Conservation (phyloP, 37 sponge, comb jelly and placozoan species). For the Cliona cf. orientalis region DNA sequence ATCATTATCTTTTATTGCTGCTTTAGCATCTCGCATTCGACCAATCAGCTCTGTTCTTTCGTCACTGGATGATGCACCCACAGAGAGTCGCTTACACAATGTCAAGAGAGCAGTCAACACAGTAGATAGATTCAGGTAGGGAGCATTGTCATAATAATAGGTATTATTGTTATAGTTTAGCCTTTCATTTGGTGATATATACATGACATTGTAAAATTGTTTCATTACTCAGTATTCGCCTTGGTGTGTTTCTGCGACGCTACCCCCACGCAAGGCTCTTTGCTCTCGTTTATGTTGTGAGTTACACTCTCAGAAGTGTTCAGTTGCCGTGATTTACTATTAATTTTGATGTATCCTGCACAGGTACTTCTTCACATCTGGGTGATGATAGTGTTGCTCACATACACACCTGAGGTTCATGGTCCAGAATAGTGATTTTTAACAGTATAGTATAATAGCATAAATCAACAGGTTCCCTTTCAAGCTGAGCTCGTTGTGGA, state of each 20-base stretch:
- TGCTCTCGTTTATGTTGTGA: constrained; percentile 79
- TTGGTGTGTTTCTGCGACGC: constrained; percentile 78
- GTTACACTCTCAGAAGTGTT: too few species aligned
- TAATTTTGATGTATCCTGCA: not conserved
- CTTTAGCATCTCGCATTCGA: too few species aligned
- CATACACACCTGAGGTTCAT: constrained; percentile 92
- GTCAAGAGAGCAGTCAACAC: constrained; percentile 74
- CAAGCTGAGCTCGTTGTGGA: too few species aligned
- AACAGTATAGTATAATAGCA: too few species aligned
- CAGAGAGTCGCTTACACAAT: constrained; percentile 20
- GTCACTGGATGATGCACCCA: not conserved
- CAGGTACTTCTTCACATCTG: constrained; percentile 89
- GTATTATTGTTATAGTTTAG: not conserved
- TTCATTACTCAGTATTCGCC: constrained; percentile 51
- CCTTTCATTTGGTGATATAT: not conserved
- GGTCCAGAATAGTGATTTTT: too few species aligned
- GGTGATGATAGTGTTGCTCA: constrained; percentile 87
- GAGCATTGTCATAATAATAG: not conserved
- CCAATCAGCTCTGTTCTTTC: constrained; percentile 65
- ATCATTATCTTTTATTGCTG: too few species aligned
- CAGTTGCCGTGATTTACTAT: too few species aligned
- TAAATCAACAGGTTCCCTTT: too few species aligned
- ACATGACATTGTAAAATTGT: too few species aligned
- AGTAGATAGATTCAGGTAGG: constrained; percentile 76
- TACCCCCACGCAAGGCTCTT: constrained; percentile 87